Conservation (phyloP, 1,140 invertebrate species). For the Zaprionus lachaisei region DNA sequence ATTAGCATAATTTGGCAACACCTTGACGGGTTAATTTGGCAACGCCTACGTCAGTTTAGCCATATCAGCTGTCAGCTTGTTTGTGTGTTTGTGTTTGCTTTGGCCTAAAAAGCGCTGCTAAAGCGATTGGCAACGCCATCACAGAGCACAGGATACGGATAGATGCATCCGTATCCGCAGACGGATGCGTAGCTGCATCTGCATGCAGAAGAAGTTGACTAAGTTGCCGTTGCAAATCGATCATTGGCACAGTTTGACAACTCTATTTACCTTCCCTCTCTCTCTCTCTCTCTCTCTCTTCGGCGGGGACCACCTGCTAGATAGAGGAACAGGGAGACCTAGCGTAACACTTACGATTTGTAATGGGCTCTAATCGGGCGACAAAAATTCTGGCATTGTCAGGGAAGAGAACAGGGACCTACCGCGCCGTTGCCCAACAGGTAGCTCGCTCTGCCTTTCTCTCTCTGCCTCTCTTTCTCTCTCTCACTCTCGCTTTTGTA, state of each 20-base stretch:
- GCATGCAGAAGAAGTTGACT: slow-evolving; percentile 59
- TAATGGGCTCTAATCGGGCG: slow-evolving; percentile 78
- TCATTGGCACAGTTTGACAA: slow-evolving; percentile 82
- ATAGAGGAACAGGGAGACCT: slow-evolving; percentile 16
- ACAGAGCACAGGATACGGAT: slow-evolving; percentile 16
- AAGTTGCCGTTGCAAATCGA: slow-evolving; percentile 82
- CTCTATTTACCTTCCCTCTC: slow-evolving; percentile 53
- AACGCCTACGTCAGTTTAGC: slow-evolving; percentile 44
- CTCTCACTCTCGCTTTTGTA: neutral
- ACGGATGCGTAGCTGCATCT: slow-evolving; percentile 7
- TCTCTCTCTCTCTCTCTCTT: neutral
- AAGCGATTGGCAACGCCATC: slow-evolving; percentile 72
- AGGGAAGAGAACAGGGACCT: slow-evolving; percentile 49
- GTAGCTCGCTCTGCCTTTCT: slow-evolving; percentile 37
- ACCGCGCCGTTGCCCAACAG: slow-evolving; percentile 64
- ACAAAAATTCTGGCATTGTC: slow-evolving; percentile 46
- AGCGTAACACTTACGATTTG: slow-evolving; percentile 82
- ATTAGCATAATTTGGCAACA: slow-evolving; percentile 83
- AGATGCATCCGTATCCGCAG: slow-evolving; percentile 29
- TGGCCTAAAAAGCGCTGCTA: slow-evolving; percentile 74
- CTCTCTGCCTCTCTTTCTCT: neutral
- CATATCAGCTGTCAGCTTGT: slow-evolving; percentile 25
- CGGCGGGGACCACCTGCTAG: slow-evolving; percentile 57
- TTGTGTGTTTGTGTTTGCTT: slow-evolving; percentile 39
- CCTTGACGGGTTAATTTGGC: slow-evolving; percentile 46